These are phyloP conservation scores for Zaprionus capensis DNA, from an alignment of 1,140 invertebrate genomes.

Conservation along the genomic window DNA sequence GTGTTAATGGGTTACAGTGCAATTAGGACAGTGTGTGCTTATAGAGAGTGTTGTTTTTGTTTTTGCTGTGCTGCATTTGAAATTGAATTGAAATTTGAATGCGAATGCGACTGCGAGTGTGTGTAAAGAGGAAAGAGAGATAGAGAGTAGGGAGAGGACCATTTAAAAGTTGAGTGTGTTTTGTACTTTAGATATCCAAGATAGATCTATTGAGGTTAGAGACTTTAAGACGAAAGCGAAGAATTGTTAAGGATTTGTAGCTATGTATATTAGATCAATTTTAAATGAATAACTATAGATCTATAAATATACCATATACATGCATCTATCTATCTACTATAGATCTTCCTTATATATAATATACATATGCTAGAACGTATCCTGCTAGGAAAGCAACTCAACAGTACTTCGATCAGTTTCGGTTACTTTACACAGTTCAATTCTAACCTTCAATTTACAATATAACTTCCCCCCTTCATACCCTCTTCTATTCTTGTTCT, in stretches of 20 bases:
- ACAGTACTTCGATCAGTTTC: neutral
- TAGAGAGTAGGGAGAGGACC: neutral
- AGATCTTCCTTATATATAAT: neutral
- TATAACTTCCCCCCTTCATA: neutral
- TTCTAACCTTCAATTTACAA: neutral
- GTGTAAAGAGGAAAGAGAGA: neutral
- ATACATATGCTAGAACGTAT: neutral
- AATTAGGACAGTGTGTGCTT: slow-evolving; percentile 71
- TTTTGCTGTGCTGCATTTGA: slow-evolving; percentile 5
- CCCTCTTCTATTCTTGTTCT: neutral
- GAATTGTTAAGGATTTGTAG: no score
- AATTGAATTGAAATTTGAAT: slow-evolving; percentile 26
- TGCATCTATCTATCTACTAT: no score
- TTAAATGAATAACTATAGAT: no score
- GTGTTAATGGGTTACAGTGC: slow-evolving; percentile 80
- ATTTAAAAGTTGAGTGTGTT: neutral
- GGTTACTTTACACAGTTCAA: neutral
- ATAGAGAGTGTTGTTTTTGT: slow-evolving; percentile 21
- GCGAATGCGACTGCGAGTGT: neutral
- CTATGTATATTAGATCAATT: no score
- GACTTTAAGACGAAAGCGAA: no score
- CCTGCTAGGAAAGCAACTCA: neutral
- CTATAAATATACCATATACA: neutral
- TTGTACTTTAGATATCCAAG: neutral
- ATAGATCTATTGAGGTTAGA: neutral